A percentile compares a stretch with the other conserved stretches of the same genome.
phyloP scores from a whole-genome alignment of 1,140 invertebrate genomes.

The Papilio polyxenes region DNA sequence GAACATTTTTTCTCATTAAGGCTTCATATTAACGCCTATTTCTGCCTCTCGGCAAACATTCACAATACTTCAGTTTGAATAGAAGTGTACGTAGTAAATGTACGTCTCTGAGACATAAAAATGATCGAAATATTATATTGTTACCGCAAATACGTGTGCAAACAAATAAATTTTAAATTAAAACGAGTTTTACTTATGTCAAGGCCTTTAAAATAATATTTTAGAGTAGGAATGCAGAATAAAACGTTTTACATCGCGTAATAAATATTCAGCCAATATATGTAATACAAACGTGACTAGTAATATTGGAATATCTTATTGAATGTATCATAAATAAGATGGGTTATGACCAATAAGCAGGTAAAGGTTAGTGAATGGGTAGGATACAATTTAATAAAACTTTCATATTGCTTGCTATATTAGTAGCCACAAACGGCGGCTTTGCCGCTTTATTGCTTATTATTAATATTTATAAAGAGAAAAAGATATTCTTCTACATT shows the following conservation, averaged over 20 bases:
- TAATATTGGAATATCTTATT: conserved; percentile 3
- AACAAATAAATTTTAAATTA: no score
- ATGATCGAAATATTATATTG: no score
- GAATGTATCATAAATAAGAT: conserved; percentile 9
- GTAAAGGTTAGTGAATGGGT: conserved; percentile 11
- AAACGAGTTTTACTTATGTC: not conserved
- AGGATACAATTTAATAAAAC: conserved; percentile 9
- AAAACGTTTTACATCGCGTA: not conserved
- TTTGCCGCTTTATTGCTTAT: not conserved
- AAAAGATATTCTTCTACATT: not conserved
- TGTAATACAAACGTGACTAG: not conserved
- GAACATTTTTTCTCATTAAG: conserved; percentile 31
- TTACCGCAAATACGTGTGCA: no score
- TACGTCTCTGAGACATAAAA: no score
- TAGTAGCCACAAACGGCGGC: not conserved
- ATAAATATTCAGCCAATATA: not conserved
- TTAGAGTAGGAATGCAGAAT: not conserved
- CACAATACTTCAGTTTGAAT: not conserved
- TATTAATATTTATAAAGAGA: conserved; percentile 1
- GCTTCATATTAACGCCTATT: not conserved
- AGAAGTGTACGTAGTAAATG: not conserved
- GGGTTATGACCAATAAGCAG: conserved; percentile 11
- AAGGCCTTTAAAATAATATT: not conserved
- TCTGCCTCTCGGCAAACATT: not conserved
- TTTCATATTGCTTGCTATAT: not conserved